Conservation (phyloP, 2,888 invertebrate species). For the Cosmia trapezina region DNA sequence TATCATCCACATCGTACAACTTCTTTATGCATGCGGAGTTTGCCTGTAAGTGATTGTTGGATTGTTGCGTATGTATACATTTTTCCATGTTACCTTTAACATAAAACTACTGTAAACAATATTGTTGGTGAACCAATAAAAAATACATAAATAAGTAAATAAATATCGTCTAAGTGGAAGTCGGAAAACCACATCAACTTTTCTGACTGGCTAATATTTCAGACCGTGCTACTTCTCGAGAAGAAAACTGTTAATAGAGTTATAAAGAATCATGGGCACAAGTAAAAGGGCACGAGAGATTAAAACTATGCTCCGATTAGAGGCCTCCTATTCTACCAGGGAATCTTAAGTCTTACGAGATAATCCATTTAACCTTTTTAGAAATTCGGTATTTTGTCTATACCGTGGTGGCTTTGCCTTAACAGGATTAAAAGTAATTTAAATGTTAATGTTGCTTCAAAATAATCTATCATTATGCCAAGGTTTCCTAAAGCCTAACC, state of each 20-base stretch:
- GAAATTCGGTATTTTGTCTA: conserved; percentile 10
- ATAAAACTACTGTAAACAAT: too few species aligned
- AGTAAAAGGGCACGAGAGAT: conserved; percentile 5
- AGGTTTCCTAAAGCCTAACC: background rate
- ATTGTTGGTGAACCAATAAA: too few species aligned
- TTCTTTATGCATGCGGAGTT: too few species aligned
- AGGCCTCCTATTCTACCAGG: background rate
- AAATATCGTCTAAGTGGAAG: background rate
- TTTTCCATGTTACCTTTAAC: too few species aligned
- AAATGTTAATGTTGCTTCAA: conserved; percentile 7
- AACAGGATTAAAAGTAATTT: conserved; percentile 27
- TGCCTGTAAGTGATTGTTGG: too few species aligned
- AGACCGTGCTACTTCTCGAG: background rate
- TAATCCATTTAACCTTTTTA: conserved; percentile 23
- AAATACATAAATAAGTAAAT: too few species aligned
- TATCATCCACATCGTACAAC: background rate
- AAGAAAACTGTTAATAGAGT: background rate
- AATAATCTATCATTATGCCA: conserved; percentile 5
- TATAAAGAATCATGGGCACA: conserved; percentile 2
- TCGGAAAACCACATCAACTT: background rate
- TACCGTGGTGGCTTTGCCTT: background rate
- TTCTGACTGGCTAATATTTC: background rate
- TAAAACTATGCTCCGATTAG: conserved; percentile 18
- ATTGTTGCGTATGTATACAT: too few species aligned
- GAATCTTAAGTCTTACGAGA: conserved; percentile 3